Conservation (phyloP, 2,888 invertebrate genomes). For the Thymelicus sylvestris region DNA sequence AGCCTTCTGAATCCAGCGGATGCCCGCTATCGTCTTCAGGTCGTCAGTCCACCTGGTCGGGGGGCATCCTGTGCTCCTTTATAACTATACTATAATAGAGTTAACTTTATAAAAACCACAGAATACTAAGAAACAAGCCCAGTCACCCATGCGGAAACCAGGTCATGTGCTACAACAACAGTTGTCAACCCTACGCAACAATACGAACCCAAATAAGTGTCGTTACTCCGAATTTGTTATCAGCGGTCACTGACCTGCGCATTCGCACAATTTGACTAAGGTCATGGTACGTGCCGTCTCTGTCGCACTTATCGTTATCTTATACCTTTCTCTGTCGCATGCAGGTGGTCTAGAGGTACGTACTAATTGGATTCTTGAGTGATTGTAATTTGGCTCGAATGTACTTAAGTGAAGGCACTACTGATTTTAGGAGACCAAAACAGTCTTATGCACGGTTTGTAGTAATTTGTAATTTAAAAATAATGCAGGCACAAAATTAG, state of each 20-base stretch:
- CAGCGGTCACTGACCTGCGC: constrained; percentile 67
- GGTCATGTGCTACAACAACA: neutral
- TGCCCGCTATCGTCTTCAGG: no score
- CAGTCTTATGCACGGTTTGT: no score
- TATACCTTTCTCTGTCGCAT: constrained; percentile 43
- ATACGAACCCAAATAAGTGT: constrained; percentile 34
- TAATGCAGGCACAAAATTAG: no score
- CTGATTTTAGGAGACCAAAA: neutral
- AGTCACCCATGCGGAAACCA: no score
- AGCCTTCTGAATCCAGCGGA: no score
- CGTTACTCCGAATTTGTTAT: constrained; percentile 55
- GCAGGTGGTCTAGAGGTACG: constrained; percentile 12
- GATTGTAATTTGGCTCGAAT: neutral
- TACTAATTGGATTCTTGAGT: neutral
- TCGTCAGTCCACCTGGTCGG: no score
- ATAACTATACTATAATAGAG: no score
- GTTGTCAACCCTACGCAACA: neutral
- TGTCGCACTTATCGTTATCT: constrained; percentile 37
- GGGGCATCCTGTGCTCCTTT: no score
- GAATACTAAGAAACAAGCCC: no score
- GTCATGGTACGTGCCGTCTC: constrained; percentile 63
- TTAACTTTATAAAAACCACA: no score
- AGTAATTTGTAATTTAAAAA: no score
- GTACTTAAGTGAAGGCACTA: neutral
- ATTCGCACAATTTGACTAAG: constrained; percentile 64